These are phyloP conservation scores for Syrista parreyssii DNA, from an alignment of 2,888 invertebrate genomes.

Conservation along the genomic window DNA sequence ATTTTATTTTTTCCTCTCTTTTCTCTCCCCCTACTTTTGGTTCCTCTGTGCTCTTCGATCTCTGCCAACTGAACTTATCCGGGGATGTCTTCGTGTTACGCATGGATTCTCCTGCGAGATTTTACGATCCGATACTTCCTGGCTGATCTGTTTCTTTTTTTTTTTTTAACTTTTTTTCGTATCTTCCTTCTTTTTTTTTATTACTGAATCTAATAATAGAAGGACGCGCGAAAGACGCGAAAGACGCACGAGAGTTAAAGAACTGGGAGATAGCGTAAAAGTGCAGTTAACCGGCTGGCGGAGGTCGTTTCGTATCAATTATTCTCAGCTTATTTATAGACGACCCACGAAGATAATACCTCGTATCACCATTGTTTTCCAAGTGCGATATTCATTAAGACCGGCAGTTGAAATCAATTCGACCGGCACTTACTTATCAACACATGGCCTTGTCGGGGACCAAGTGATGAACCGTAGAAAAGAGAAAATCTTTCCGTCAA, in stretches of 20 bases:
- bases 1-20: not conserved
- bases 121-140: not conserved
- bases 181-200: not conserved
- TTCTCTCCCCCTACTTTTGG: not conserved
- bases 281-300: constrained; percentile 19
- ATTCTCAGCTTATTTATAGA: constrained; percentile 58
- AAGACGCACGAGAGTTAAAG: constrained; percentile 28
- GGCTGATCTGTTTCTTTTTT: not conserved
- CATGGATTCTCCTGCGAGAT: not conserved
- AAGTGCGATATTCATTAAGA: constrained; percentile 18
- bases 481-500: not conserved
- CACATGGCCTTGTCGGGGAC: not conserved
- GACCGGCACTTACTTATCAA: not conserved
- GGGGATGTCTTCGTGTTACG: not conserved
- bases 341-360: constrained; percentile 39
- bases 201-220: not conserved
- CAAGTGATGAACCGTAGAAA: not conserved
- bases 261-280: constrained; percentile 42
- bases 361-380: constrained; percentile 58
- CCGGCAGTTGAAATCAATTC: no score
- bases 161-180: not conserved
- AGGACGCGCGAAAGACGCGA: not conserved
- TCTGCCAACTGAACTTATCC: not conserved
- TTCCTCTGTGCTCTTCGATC: not conserved
- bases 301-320: constrained; percentile 54